These are phyloP conservation scores for Psittacus erithacus DNA, from an alignment of 2,113 vertebrate genomes.

Conservation along the genomic window DNA sequence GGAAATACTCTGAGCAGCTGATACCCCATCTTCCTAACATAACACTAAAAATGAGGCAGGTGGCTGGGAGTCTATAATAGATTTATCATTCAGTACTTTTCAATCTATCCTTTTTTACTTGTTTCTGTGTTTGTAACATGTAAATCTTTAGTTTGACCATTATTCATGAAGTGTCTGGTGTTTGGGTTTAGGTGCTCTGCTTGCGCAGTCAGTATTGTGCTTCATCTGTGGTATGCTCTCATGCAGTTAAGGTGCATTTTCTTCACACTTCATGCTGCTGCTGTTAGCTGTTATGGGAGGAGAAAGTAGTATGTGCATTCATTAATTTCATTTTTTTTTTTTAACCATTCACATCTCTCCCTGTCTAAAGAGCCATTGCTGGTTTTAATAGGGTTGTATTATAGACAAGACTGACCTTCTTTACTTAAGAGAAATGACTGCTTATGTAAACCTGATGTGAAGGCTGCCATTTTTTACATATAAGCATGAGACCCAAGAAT, in stretches of 20 bases:
- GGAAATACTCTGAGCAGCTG: background rate
- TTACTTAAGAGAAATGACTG: background rate
- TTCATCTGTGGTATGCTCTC: background rate
- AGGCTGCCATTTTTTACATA: constrained; percentile 2
- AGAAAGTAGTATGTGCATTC: background rate
- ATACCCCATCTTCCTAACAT: background rate
- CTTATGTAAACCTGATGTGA: background rate
- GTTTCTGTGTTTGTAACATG: background rate
- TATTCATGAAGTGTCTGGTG: background rate
- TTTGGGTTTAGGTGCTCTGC: background rate
- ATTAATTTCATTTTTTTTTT: background rate
- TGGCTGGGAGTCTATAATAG: constrained; percentile 48
- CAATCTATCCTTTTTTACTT: background rate
- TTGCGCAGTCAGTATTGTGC: background rate
- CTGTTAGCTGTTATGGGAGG: constrained; percentile 34
- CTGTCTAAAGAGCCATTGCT: constrained; percentile 14
- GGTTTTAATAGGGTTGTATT: background rate
- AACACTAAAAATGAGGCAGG: background rate
- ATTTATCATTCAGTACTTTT: background rate
- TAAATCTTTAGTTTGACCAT: background rate
- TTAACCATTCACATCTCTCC: background rate
- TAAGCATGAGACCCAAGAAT: constrained; percentile 26
- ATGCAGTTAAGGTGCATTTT: background rate
- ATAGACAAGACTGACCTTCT: background rate
- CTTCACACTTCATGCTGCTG: background rate